These are phyloP conservation scores for Parnassius mnemosyne DNA, from an alignment of 2,888 invertebrate species.

Conservation along the genomic window DNA sequence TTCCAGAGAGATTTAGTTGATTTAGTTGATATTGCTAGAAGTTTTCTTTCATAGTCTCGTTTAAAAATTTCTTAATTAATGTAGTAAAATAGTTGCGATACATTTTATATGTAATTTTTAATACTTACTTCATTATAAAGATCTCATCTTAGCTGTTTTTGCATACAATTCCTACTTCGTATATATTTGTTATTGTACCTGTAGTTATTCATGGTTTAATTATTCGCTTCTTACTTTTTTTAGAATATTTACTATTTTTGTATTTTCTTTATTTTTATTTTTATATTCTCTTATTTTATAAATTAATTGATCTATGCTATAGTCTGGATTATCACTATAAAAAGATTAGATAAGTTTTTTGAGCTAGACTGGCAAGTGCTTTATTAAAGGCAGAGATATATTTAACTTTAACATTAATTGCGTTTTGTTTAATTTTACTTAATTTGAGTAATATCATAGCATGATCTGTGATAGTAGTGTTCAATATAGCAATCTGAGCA, in stretches of 20 bases:
- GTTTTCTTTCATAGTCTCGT: neutral
- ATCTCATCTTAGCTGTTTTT: neutral
- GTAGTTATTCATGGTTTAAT: neutral
- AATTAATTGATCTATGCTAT: neutral
- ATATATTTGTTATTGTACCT: neutral
- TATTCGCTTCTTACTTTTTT: neutral
- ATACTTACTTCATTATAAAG: neutral
- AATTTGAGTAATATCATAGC: too few species aligned
- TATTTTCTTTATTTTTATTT: neutral
- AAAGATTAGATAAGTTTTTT: too few species aligned
- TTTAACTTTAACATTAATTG: too few species aligned
- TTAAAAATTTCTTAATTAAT: conserved; percentile 1
- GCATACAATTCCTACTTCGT: neutral
- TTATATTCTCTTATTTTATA: neutral
- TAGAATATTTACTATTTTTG: neutral
- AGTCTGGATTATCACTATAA: too few species aligned
- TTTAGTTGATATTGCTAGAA: neutral
- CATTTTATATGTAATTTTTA: neutral
- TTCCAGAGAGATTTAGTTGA: neutral
- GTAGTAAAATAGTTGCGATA: neutral
- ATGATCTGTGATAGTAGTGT: too few species aligned
- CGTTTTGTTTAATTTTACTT: too few species aligned
- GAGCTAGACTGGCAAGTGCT: too few species aligned
- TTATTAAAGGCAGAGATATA: too few species aligned
- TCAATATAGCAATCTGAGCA: too few species aligned